These are phyloP conservation scores for Epizoanthus rinbou DNA, from an alignment of 92 coral and sea anemone genomes.

Conservation along the genomic window DNA sequence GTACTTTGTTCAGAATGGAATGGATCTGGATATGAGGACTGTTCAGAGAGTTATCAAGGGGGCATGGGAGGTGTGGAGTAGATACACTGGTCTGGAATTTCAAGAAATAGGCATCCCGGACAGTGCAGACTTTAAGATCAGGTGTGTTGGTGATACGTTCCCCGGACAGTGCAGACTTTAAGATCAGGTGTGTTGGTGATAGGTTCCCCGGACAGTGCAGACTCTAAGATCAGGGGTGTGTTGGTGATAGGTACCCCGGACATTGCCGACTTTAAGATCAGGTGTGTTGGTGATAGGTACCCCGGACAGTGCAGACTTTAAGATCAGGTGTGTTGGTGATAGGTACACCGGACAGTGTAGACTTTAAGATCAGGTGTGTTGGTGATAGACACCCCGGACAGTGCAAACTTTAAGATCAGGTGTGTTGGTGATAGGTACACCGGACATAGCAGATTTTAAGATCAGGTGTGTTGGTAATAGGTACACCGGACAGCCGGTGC, in stretches of 20 bases:
- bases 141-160: background rate
- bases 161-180: conserved; percentile 3
- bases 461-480: conserved; percentile 17
- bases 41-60: background rate
- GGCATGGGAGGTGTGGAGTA: conserved; percentile 17
- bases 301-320: conserved; percentile 3
- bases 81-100: background rate
- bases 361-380: conserved; percentile 28
- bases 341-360: background rate
- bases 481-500: background rate
- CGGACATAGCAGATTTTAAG: conserved; percentile 12
- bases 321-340: conserved; percentile 22
- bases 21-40: background rate
- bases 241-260: background rate
- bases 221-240: conserved; percentile 24
- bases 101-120: background rate
- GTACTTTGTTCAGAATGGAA: conserved; percentile 8
- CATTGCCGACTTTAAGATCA: conserved; percentile 20
- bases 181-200: conserved; percentile 22
- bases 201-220: background rate
- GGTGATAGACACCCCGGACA: background rate
- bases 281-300: background rate
- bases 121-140: conserved; percentile 22
- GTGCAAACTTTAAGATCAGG: conserved; percentile 25
- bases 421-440: background rate